Percentiles rank a stretch among this genome's conserved stretches.
Conservation (phyloP, 2,113 vertebrate species). For the Phasianus colchicus region DNA sequence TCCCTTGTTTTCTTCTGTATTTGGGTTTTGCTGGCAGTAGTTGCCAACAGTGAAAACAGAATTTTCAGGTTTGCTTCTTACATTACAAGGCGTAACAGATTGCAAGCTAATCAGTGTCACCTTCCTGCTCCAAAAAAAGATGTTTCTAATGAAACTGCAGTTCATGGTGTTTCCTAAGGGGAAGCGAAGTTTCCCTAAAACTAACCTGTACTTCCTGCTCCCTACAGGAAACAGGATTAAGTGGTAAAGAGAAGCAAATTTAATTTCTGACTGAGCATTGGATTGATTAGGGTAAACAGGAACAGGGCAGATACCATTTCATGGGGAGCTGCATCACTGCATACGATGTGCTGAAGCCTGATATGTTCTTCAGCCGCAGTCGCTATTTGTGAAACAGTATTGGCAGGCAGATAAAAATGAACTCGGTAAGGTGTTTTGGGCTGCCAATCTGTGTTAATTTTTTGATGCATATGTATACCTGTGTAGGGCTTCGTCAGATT, state of each 20-base stretch:
- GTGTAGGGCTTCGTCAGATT: rapidly evolving
- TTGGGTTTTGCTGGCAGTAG: background rate
- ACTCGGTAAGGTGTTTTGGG: background rate
- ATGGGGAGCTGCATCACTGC: background rate
- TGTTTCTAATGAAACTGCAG: constrained; percentile 42
- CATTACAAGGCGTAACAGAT: background rate
- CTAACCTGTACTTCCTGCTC: constrained; percentile 14
- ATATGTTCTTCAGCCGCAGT: rapidly evolving
- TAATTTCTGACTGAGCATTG: background rate
- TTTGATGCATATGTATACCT: background rate
- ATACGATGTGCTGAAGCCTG: rapidly evolving
- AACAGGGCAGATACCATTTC: background rate
- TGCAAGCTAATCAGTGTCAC: constrained; percentile 13
- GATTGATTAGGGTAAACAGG: background rate
- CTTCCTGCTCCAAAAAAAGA: background rate
- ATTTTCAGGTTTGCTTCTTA: constrained; percentile 9
- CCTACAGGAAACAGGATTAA: constrained; percentile 14
- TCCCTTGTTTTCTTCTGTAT: background rate
- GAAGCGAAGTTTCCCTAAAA: background rate
- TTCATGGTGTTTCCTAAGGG: background rate
- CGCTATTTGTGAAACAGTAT: background rate
- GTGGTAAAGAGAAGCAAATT: constrained; percentile 11
- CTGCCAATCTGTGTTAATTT: background rate
- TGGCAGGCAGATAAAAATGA: background rate
- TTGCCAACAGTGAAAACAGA: background rate